Conservation (phyloP, 2,888 invertebrate species). For the Torymus auratus region DNA sequence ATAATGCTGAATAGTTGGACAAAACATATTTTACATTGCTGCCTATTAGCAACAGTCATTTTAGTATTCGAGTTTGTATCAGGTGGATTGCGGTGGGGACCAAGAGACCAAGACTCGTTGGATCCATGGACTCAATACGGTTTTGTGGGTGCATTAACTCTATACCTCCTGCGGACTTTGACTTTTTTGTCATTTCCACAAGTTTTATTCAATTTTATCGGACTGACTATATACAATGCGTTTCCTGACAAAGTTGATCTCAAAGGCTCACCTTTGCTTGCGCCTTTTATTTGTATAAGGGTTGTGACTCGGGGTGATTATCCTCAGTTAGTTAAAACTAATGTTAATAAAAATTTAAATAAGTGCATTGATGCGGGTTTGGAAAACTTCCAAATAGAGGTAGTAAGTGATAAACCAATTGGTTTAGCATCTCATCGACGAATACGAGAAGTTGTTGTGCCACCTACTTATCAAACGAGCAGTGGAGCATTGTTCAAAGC, state of each 20-base stretch:
- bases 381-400: conserved; percentile 97
- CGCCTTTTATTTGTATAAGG: conserved; percentile 95
- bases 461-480: conserved; percentile 90
- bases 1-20: conserved; percentile 81
- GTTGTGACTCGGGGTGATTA: conserved; percentile 97
- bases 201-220: conserved; percentile 91
- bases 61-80: conserved; percentile 81
- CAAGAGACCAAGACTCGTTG: conserved; percentile 79
- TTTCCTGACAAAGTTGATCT: conserved; percentile 94
- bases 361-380: conserved; percentile 92
- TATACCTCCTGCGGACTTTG: conserved; percentile 88
- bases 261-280: conserved; percentile 92
- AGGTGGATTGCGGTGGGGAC: conserved; percentile 70
- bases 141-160: conserved; percentile 83
- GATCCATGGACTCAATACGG: conserved; percentile 92
- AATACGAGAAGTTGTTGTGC: conserved; percentile 93
- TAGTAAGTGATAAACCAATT: conserved; percentile 93
- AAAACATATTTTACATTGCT: conserved; percentile 90
- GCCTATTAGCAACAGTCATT: conserved; percentile 85
- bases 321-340: conserved; percentile 91
- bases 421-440: conserved; percentile 87
- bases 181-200: conserved; percentile 93
- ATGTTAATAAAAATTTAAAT: conserved; percentile 91
- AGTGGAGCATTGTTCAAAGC: conserved; percentile 96
- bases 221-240: conserved; percentile 93